Evolutionary conservation across 2,113 vertebrate species (phyloP), one percentile per base, ranked within the genome.

Genomic region (Procavia capensis): DNA sequence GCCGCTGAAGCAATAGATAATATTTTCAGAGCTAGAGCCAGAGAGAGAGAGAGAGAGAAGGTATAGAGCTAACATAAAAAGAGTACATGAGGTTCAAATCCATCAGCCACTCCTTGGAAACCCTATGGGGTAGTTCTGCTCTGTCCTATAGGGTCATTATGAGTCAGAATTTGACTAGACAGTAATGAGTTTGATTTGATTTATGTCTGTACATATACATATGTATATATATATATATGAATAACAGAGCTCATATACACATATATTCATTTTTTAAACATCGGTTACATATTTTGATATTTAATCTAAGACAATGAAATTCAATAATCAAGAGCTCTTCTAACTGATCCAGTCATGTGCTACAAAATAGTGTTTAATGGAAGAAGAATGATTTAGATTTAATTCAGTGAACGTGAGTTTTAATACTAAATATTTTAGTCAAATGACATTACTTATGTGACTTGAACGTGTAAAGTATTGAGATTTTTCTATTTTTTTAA

Each of bases 181-280:
- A n/a, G n/a, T n/a, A n/a, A n/a, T n/a, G n/a, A n/a, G n/a, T n/a
- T n/a, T n/a, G n/a, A n/a, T n/a, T n/a, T n/a, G n/a, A n/a, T n/a
- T n/a, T n/a, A n/a, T n/a, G n/a, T n/a, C n/a, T n/a, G n/a, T n/a
- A n/a, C n/a, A n/a, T n/a, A n/a, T n/a, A n/a, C n/a, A n/a, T n/a
- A n/a, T n/a, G n/a, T n/a, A n/a, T n/a, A n/a, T n/a, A n/a, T n/a
- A n/a, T n/a, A n/a, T n/a, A n/a, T n/a, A n/a, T n/a, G n/a, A n/a
- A n/a, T n/a, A n/a, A n/a, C n/a, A n/a, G n/a, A n/a, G n/a, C n/a
- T n/a, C n/a, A n/a, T n/a, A n/a, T n/a, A n/a, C n/a, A n/a, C n/a
- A n/a, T n/a, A n/a, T 61, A 94, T 78, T 91, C 59, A 85, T 91
- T 91, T 91, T 72, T 84, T 61, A 91, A 66, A 64, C 27, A 89